Evolutionary conservation across 2,797 vertebrate species (phyloP), one percentile per base, ranked within the genome.

Genomic region (Gymnoscopelus braueri): DNA sequence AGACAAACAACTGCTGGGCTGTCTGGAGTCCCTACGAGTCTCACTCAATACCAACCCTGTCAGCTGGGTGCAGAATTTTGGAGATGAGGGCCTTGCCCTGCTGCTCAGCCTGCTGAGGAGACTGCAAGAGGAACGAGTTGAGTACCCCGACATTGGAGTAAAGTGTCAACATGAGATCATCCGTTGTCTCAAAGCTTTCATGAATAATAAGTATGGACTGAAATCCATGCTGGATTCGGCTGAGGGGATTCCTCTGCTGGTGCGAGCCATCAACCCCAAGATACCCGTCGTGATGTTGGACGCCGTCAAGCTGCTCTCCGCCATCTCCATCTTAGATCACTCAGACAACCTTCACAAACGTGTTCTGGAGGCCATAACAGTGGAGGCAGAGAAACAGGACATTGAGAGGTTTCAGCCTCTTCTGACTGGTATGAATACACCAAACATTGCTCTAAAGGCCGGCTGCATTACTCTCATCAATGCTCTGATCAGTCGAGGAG

Each of bases 51-150:
- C 96, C 87, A 98, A 98, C 81, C 96, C 96, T 58, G 96, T 98
- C 89, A 97, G 96, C 80, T 98, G 97, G 97, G 95, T 98, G 57
- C 96, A 97, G 87, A 96, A 93, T 69, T 98, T 98, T 92, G 97
- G 96, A 79, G 84, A 85, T 50, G 96, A 97, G 47, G 97, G 97
- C 8, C 89, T 97, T 64, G 87, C 88, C 14, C 88, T 95, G 67
- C 91, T 98, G 68, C 87, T 97, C 66, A 90, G 72, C 53, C 94
- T 94, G 62, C 91, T 97, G 8, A 92, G 86, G 89, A 92, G 84
- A 80, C 92, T 97, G 2, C 96, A 96, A 71, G 96, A 96, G 39
- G 95, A 96, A 56, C 94, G 87, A 74, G 94, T 95, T 1, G 96
- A 97, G 7, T 77, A 75, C 55, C 67, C 72, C 62, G 67, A 50